Evolutionary conservation across 2,797 vertebrate genomes (phyloP).

Genomic region (Sandelia bainsii): DNA sequence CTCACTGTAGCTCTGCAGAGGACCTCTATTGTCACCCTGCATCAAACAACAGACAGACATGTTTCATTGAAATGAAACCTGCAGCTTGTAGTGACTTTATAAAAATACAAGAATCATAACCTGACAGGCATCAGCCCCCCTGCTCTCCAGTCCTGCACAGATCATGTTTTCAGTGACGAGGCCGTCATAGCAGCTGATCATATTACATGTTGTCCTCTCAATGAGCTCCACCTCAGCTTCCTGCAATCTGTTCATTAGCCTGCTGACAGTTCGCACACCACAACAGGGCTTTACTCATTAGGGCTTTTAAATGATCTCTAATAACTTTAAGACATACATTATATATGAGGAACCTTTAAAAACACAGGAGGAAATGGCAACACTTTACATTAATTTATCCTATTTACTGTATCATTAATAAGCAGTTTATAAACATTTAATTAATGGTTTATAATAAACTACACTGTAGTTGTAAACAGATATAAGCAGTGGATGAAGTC

Average conservation of each 20-base stretch:
- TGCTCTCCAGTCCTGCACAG: constrained; percentile 67
- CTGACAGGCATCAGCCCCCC: constrained; percentile 67
- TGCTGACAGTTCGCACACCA: constrained; percentile 25
- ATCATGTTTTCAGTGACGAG: constrained; percentile 71
- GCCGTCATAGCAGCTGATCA: constrained; percentile 58
- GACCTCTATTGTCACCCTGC: constrained; percentile 79
- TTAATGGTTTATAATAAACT: neutral
- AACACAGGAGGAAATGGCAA: neutral
- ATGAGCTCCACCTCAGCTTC: constrained; percentile 76
- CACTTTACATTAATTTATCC: neutral
- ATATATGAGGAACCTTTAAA: neutral
- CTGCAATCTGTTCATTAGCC: constrained; percentile 48
- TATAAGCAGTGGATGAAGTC: no score
- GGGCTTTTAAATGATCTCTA: neutral
- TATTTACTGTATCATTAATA: neutral
- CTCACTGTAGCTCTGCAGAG: constrained; percentile 78
- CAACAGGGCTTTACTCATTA: neutral
- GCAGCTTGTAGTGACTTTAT: neutral
- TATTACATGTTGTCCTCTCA: constrained; percentile 69
- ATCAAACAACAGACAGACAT: neutral
- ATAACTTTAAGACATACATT: neutral
- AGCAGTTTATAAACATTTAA: neutral
- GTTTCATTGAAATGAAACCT: neutral
- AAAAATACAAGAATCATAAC: constrained; percentile 16
- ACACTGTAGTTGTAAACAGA: neutral